phyloP scores from a whole-genome alignment of 2,113 vertebrate species.

The Salminus brasiliensis region DNA sequence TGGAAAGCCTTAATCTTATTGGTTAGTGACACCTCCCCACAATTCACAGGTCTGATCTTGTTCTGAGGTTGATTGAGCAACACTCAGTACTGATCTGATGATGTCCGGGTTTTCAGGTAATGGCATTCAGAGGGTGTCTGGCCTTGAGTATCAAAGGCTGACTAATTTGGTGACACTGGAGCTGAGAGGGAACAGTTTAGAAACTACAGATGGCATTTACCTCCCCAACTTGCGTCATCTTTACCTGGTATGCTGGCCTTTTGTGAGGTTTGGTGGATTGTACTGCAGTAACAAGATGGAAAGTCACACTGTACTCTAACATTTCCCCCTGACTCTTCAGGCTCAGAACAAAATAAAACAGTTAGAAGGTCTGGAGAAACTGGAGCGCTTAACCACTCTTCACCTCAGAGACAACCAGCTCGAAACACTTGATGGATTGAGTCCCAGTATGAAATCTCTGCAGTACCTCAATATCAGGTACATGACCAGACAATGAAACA shows the following conservation, averaged over 20 bases:
- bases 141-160: constrained; percentile 74
- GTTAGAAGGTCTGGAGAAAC: constrained; percentile 81
- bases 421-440: constrained; percentile 82
- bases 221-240: constrained; percentile 84
- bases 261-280: not conserved
- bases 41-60: not conserved
- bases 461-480: constrained; percentile 86
- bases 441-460: constrained; percentile 80
- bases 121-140: constrained; percentile 70
- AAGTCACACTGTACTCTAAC: not conserved
- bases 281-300: no score
- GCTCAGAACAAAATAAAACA: constrained; percentile 83
- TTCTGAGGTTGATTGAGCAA: not conserved
- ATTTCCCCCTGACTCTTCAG: constrained; percentile 62
- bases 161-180: constrained; percentile 83
- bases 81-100: not conserved
- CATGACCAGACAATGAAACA: not conserved
- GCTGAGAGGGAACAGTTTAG: constrained; percentile 83
- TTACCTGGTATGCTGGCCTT: constrained; percentile 80
- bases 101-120: constrained; percentile 77
- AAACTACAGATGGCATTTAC: constrained; percentile 80
- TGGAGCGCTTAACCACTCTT: constrained; percentile 80
- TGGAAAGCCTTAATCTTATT: constrained; percentile 84
- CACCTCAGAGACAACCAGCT: constrained; percentile 91
- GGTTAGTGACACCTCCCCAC: constrained; percentile 69